Conservation (phyloP, 2,113 vertebrate species). For the Vulpes vulpes region DNA sequence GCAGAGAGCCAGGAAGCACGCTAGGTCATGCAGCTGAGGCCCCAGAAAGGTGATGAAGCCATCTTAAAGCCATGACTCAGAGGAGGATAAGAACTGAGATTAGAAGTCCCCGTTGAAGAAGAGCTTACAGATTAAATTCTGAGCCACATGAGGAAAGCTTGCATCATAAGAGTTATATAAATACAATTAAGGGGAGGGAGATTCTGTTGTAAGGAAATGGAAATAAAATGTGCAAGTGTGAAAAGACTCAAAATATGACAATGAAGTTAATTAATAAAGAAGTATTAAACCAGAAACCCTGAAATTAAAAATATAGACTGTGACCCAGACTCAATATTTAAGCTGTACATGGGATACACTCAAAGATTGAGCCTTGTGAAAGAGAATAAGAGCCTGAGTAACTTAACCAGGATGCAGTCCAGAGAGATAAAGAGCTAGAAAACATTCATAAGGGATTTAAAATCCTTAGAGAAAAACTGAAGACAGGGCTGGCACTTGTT, state of each 20-base stretch:
- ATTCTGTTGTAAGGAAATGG: neutral
- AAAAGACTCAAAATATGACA: neutral
- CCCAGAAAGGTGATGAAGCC: neutral
- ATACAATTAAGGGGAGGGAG: neutral
- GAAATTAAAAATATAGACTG: neutral
- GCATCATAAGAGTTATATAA: neutral
- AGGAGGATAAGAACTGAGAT: neutral
- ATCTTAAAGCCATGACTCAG: neutral
- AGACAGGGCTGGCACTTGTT: neutral
- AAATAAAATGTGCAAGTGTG: neutral
- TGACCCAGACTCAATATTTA: neutral
- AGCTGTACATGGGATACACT: neutral
- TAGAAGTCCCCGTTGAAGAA: neutral
- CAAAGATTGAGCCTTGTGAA: neutral
- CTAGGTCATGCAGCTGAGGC: accelerated
- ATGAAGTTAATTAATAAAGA: neutral
- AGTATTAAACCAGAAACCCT: neutral
- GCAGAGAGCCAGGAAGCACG: accelerated
- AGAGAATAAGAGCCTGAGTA: neutral
- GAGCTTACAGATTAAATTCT: neutral
- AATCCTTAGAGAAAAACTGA: neutral
- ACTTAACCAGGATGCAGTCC: neutral
- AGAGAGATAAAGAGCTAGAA: neutral
- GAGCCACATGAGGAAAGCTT: neutral
- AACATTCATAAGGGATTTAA: neutral